These are phyloP conservation scores for Balanococcus diminutus DNA, from an alignment of 2,888 invertebrate genomes.

Conservation along the genomic window DNA sequence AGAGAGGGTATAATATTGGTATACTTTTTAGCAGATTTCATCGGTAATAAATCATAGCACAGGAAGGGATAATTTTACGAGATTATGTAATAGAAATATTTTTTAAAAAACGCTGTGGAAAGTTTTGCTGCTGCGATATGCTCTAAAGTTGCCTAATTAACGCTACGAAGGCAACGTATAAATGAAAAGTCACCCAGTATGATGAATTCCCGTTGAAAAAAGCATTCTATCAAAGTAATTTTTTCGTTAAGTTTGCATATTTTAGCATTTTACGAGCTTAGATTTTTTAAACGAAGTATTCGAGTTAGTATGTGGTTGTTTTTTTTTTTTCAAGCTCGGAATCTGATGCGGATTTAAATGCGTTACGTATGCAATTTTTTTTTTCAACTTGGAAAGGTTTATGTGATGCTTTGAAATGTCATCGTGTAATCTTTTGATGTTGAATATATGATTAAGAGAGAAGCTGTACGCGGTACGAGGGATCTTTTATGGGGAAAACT, in stretches of 20 bases:
- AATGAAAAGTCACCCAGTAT: not conserved
- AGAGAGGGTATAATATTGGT: not conserved
- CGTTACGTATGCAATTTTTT: not conserved
- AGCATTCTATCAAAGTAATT: not conserved
- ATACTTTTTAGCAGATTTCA: not conserved
- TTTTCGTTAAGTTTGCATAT: not conserved
- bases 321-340: not conserved
- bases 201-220: not conserved
- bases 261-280: not conserved
- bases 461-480: not conserved
- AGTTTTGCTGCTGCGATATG: not conserved
- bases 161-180: not conserved
- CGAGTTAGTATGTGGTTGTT: not conserved
- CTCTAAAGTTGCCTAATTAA: not conserved
- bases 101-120: not conserved
- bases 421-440: slow-evolving; percentile 21
- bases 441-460: not conserved
- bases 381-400: not conserved
- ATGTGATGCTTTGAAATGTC: not conserved
- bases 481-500: not conserved
- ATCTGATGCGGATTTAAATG: not conserved
- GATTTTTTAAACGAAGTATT: not conserved
- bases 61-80: not conserved
- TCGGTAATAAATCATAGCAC: not conserved
- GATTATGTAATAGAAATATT: not conserved